Evolutionary conservation across 2,113 vertebrate genomes (phyloP).

Genomic region (Tapirus terrestris): DNA sequence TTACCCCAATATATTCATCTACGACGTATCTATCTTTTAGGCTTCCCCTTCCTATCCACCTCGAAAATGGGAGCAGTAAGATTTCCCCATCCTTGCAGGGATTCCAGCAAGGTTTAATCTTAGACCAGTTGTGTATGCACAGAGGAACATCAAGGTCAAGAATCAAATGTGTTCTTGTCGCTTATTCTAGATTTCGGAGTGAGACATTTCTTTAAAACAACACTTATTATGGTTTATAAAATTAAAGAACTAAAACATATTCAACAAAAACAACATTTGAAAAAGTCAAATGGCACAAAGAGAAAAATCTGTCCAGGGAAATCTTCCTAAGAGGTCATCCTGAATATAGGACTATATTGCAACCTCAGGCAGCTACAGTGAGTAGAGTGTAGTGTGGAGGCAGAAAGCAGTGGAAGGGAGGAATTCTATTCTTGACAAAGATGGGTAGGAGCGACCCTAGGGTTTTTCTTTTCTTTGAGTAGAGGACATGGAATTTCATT

Average conservation of each 20-base stretch:
- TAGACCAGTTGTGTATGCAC: neutral
- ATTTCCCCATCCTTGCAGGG: neutral
- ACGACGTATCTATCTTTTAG: neutral
- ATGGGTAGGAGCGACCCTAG: neutral
- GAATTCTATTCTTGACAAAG: neutral
- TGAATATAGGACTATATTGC: neutral
- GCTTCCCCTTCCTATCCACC: neutral
- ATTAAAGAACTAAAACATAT: neutral
- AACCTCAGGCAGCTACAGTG: neutral
- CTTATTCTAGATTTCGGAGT: conserved; percentile 16
- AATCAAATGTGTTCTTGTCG: neutral
- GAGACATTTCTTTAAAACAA: neutral
- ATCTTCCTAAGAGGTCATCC: neutral
- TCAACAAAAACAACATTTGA: neutral
- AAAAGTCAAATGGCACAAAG: neutral
- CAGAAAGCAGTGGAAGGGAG: neutral
- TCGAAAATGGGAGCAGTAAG: neutral
- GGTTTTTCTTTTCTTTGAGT: neutral
- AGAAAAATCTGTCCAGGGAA: neutral
- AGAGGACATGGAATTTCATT: neutral
- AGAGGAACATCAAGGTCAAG: neutral
- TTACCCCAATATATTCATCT: neutral
- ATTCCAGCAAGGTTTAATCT: neutral
- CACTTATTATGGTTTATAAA: neutral
- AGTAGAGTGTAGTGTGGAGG: neutral